Conservation (phyloP, 2,113 vertebrate genomes). For the Brachypteracias leptosomus region DNA sequence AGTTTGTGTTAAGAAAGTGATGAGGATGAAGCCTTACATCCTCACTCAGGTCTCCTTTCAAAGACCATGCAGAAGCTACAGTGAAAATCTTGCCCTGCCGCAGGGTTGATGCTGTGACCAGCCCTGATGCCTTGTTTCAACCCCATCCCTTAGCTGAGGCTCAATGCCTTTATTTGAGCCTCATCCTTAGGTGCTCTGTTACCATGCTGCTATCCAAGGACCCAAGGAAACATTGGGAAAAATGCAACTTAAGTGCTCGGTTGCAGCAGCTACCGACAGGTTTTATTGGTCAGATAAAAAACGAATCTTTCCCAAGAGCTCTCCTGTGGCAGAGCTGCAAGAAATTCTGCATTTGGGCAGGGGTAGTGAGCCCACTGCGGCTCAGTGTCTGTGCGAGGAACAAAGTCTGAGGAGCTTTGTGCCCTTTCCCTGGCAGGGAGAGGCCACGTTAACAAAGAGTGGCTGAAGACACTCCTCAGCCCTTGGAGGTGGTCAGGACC, state of each 20-base stretch:
- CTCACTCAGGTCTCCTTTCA: not conserved
- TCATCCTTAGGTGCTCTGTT: not conserved
- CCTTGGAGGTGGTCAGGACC: not conserved
- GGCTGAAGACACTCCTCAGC: not conserved
- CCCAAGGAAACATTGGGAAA: not conserved
- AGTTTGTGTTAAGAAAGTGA: not conserved
- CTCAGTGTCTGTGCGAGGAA: not conserved
- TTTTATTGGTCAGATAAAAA: not conserved
- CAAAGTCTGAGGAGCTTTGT: not conserved
- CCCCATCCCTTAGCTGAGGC: not conserved
- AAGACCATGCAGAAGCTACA: not conserved
- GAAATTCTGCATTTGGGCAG: not conserved
- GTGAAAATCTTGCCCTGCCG: not conserved
- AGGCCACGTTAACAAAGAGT: rapidly evolving
- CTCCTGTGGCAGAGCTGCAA: not conserved
- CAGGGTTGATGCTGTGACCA: not conserved
- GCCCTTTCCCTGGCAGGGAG: not conserved
- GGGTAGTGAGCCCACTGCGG: rapidly evolving
- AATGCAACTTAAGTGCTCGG: not conserved
- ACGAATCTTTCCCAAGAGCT: not conserved
- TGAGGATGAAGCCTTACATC: not conserved
- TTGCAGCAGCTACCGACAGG: not conserved
- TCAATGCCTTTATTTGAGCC: not conserved
- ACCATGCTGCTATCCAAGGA: not conserved
- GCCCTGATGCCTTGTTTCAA: not conserved